Base-by-base conservation (phyloP, 2,888 invertebrate genomes). In the Drosophila infuscata region DNA sequence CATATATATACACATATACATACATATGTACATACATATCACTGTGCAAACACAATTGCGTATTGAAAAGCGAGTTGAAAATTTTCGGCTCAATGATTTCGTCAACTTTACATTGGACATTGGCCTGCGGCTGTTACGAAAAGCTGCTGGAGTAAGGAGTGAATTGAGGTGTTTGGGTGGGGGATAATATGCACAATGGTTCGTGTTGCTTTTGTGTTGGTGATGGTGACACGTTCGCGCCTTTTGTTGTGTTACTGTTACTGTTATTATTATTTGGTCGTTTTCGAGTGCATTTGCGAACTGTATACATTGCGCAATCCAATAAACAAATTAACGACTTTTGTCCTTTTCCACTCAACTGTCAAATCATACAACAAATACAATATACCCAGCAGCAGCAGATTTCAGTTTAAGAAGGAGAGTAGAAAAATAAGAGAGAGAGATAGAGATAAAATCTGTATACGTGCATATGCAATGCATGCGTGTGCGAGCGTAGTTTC, bases 321-420 rank as follows among this genome's bases (percentile, higher is more conserved):
- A 89, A 83, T 88, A 88, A 89, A 83, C 83, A 90, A 89, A 88
- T 89, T 80, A 90, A 72, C 64, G 70, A 68, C 89, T 85, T 88
- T 90, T 88, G 88, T 88, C 59, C 67, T 80, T 77, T 87, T 89
- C 70, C 82, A 87, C 83, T 83, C 75, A 72, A 82, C 59, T 83
- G 80, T 43, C 59, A 80, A 70, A 46, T 46, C 15, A 46, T 46
- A 46, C 46, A 46, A 46, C 46, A 46, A 25, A 46, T 46, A 46
- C 8, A 46, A 46, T 15, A 15, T 15, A 15, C 46, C 15, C 20
- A 15, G 25, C 25, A 15, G 43, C 63, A 57, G 12, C 33, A 48
- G 52, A 52, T 49, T 73, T 60, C 53, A 66, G 56, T 66, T 72
- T 51, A 58, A 51, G 66, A 51, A 46, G 30, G n/a, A 25, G 38